Evolutionary conservation across 2,888 invertebrate genomes (phyloP), one percentile per base, ranked within the genome.

Genomic region (Pinctada fucata): DNA sequence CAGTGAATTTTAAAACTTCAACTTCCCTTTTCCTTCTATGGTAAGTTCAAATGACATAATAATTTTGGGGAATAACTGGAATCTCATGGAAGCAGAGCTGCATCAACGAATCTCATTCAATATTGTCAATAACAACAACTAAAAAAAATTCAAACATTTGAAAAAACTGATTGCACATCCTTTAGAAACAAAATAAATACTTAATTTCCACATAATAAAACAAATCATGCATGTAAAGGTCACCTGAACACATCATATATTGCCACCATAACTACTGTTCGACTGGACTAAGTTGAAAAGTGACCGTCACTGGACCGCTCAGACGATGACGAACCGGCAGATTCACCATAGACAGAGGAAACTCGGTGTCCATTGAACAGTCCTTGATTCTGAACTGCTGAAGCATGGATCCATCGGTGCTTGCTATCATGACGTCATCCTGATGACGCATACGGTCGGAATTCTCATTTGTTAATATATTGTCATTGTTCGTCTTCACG

Each of bases 271-370:
- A 67, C 10, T 79, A 87, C 69, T 84, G 85, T 71, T 86, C 86
- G 94, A 97, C 97, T 91, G 98, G 98, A 93, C 97, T 97, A 88
- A 98, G 95, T 92, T 96, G 97, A 93, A 98, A 97, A 93, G 97
- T 97, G 91, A 97, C 96, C 88, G 97, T 97, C 89, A 97, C 95
- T 88, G 96, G 96, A 91, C 96, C 95, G 91, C 95, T 96, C 90
- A 97, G 95, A 93, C 96, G 95, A 92, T 96, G 95, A 87, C 96
- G 95, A 91, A 98, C 97, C 84, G 98, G 98, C 93, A 98, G 95
- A 94, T 97, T 97, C 93, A 98, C 97, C 89, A 97, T 97, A 86
- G 98, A 74, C 86, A 97, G 97, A 91, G 97, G 95, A 93, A 97
- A 96, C 92, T 95, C 95, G 82, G 91, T 92, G 80, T 79, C 77